Percentiles rank a stretch among this genome's conserved stretches.
phyloP scores from a whole-genome alignment of 37 sponge, comb jelly and placozoan genomes.

The Halisarca cf. caerulea region DNA sequence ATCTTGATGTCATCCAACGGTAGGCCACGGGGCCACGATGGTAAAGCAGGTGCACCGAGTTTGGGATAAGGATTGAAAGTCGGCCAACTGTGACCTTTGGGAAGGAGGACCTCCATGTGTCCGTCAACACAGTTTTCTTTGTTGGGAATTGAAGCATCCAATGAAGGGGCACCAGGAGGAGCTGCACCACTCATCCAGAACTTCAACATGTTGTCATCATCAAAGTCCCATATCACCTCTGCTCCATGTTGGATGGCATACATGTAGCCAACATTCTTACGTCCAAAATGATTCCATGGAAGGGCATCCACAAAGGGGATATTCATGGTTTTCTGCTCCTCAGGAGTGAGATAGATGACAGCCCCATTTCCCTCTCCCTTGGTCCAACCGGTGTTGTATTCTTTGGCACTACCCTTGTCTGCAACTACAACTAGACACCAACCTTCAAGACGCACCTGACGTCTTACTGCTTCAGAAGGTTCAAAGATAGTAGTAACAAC shows the following conservation, averaged over 20 bases:
- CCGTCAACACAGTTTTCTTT: not conserved
- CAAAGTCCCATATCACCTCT: slow-evolving; percentile 60
- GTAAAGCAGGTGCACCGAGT: slow-evolving; percentile 42
- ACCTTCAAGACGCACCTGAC: slow-evolving; percentile 28
- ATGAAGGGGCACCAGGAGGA: slow-evolving; percentile 36
- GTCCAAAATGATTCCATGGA: slow-evolving; percentile 57
- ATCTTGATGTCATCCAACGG: slow-evolving; percentile 47
- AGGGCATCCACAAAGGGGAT: slow-evolving; percentile 18
- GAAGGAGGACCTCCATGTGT: slow-evolving; percentile 9
- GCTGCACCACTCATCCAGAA: slow-evolving; percentile 53
- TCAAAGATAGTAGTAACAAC: slow-evolving; percentile 53
- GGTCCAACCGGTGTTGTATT: slow-evolving; percentile 34
- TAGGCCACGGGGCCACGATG: slow-evolving; percentile 63
- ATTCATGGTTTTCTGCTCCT: slow-evolving; percentile 30
- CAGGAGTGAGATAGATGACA: slow-evolving; percentile 38
- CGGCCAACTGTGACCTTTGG: slow-evolving; percentile 32
- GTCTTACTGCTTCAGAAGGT: slow-evolving; percentile 43
- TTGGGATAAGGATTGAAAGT: slow-evolving; percentile 64
- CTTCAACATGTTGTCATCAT: slow-evolving; percentile 70
- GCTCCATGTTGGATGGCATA: slow-evolving; percentile 66
- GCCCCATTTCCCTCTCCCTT: slow-evolving; percentile 34
- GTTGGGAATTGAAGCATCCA: slow-evolving; percentile 10
- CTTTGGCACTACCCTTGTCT: slow-evolving; percentile 45
- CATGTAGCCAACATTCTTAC: slow-evolving; percentile 71
- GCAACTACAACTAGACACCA: slow-evolving; percentile 64